phyloP scores from a whole-genome alignment of 2,888 invertebrate species.

The Hyposoter dolosus region DNA sequence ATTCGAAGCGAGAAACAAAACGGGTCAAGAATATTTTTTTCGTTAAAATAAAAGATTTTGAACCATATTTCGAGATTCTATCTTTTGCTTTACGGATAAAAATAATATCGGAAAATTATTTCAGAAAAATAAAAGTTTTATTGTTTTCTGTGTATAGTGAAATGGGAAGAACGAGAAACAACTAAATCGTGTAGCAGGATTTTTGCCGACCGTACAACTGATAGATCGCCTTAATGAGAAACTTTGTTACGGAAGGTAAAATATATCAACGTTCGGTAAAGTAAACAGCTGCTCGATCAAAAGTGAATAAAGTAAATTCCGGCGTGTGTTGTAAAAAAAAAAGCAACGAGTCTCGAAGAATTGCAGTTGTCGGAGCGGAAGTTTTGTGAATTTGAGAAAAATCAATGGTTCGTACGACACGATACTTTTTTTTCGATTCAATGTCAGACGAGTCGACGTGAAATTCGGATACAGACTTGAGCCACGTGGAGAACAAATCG shows the following conservation, averaged over 20 bases:
- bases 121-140: no score
- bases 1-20: neutral
- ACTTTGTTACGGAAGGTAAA: neutral
- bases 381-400: neutral
- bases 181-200: no score
- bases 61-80: neutral
- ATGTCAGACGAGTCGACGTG: neutral
- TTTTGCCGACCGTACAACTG: neutral
- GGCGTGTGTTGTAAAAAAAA: neutral
- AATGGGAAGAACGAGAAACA: no score
- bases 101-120: neutral
- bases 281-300: neutral
- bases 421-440: neutral
- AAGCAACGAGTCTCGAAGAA: neutral
- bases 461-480: neutral
- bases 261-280: neutral
- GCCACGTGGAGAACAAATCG: neutral
- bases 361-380: neutral
- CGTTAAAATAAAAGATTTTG: neutral
- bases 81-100: neutral
- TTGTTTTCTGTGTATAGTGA: no score
- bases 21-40: no score
- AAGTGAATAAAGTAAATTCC: neutral
- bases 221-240: neutral
- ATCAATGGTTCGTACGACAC: neutral